phyloP scores from a whole-genome alignment of 2,888 invertebrate species.

The Zele albiditarsus region DNA sequence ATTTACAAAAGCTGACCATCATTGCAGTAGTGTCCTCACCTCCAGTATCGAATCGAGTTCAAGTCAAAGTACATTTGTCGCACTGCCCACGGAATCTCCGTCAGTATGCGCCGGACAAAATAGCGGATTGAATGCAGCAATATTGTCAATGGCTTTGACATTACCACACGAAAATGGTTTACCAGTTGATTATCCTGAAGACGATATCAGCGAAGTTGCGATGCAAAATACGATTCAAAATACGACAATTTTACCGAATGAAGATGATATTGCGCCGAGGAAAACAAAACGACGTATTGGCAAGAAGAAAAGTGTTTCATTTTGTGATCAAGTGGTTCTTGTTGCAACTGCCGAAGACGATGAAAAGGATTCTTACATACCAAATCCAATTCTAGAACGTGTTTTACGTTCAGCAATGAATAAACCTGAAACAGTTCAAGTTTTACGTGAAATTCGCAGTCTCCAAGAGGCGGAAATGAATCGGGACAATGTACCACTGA shows the following conservation, averaged over 20 bases:
- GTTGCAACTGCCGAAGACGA: conserved; percentile 95
- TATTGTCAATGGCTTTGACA: conserved; percentile 69
- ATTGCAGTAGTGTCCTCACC: conserved; percentile 47
- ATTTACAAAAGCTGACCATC: conserved; percentile 46
- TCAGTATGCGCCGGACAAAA: conserved; percentile 47
- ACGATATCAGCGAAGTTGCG: conserved; percentile 70
- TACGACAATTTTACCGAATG: conserved; percentile 67
- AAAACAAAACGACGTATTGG: conserved; percentile 75
- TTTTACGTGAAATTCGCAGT: conserved; percentile 74
- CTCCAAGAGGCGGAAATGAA: conserved; percentile 72
- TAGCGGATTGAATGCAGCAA: conserved; percentile 65
- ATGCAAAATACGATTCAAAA: conserved; percentile 71
- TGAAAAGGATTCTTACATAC: conserved; percentile 91
- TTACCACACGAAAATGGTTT: conserved; percentile 75
- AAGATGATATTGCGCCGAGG: conserved; percentile 71
- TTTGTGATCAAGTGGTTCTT: conserved; percentile 94
- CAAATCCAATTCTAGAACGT: conserved; percentile 91
- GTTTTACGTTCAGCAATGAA: conserved; percentile 88
- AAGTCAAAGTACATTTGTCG: conserved; percentile 56
- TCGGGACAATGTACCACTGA: conserved; percentile 66
- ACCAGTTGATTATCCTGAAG: conserved; percentile 68
- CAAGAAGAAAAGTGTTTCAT: conserved; percentile 92
- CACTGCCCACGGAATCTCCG: conserved; percentile 39
- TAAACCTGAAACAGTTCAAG: conserved; percentile 79
- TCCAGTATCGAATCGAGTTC: conserved; percentile 58